A percentile compares a stretch with the other conserved stretches of the same genome.
Conservation (phyloP, 2,113 vertebrate species). For the Pao palembangensis region DNA sequence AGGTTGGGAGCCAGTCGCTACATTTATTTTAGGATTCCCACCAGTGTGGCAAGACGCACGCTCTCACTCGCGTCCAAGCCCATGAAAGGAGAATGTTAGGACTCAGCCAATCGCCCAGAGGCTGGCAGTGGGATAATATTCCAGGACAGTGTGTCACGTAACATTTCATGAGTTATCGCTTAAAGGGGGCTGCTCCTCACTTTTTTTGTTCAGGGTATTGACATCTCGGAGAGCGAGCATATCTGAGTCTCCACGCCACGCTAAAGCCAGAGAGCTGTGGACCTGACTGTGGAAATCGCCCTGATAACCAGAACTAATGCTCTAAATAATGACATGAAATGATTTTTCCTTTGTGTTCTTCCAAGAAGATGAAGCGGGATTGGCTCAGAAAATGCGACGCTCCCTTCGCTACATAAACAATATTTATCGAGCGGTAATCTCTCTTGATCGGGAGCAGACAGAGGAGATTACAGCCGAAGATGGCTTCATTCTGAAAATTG, state of each 20-base stretch:
- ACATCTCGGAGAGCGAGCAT: conserved; percentile 53
- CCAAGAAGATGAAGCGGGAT: conserved; percentile 57
- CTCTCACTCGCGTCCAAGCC: conserved; percentile 67
- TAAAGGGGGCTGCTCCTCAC: conserved; percentile 62
- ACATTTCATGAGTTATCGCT: conserved; percentile 78
- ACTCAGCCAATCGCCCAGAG: conserved; percentile 64
- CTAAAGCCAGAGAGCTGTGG: conserved; percentile 56
- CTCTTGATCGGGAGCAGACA: conserved; percentile 66
- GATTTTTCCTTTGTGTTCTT: conserved; percentile 67
- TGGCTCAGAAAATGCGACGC: conserved; percentile 58
- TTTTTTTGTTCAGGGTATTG: conserved; percentile 56
- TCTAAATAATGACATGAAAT: conserved; percentile 70
- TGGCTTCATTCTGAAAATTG: conserved; percentile 63
- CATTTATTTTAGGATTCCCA: conserved; percentile 82
- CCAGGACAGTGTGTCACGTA: conserved; percentile 78
- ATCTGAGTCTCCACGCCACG: conserved; percentile 52
- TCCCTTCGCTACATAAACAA: conserved; percentile 42
- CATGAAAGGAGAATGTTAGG: conserved; percentile 79
- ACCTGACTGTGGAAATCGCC: conserved; percentile 67
- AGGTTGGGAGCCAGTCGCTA: conserved; percentile 73
- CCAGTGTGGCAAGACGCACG: conserved; percentile 72
- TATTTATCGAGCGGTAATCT: conserved; percentile 72
- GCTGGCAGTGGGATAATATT: conserved; percentile 76
- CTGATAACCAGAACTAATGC: conserved; percentile 70
- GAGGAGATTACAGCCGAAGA: conserved; percentile 65